Percentiles rank a stretch among this genome's conserved stretches.
Evolutionary conservation across 2,113 vertebrate genomes (phyloP).

Genomic region (Canis aureus): DNA sequence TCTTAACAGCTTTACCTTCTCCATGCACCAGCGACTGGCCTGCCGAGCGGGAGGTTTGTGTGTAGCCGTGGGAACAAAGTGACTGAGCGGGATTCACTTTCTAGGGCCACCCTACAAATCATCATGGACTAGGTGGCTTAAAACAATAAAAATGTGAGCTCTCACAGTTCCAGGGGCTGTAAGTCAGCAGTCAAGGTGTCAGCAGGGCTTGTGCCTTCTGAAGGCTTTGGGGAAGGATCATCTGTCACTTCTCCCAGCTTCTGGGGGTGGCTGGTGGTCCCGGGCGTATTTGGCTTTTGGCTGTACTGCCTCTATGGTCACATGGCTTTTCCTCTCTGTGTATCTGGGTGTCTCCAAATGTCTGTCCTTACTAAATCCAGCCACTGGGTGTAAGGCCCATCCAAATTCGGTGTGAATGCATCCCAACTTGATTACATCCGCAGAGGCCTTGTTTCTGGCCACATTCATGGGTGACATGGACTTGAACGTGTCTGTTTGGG

Average conservation of each 20-base stretch:
- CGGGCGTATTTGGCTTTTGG: background rate
- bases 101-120: background rate
- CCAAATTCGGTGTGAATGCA: no score
- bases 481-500: background rate
- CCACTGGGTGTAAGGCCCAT: background rate
- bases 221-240: background rate
- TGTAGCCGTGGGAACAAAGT: constrained; percentile 62
- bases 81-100: background rate
- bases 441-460: background rate
- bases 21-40: constrained; percentile 64
- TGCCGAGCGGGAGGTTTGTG: constrained; percentile 69
- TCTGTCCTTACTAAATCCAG: background rate
- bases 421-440: background rate
- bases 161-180: background rate
- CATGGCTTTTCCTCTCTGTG: background rate
- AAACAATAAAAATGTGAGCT: background rate
- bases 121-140: background rate
- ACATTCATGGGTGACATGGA: background rate
- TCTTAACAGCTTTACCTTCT: constrained; percentile 52
- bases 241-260: background rate
- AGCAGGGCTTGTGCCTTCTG: background rate
- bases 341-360: background rate
- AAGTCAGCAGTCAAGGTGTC: no score
- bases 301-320: background rate
- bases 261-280: background rate